These are phyloP conservation scores for Emydura subglobosa DNA, from an alignment of 2,113 vertebrate species.

Conservation along the genomic window DNA sequence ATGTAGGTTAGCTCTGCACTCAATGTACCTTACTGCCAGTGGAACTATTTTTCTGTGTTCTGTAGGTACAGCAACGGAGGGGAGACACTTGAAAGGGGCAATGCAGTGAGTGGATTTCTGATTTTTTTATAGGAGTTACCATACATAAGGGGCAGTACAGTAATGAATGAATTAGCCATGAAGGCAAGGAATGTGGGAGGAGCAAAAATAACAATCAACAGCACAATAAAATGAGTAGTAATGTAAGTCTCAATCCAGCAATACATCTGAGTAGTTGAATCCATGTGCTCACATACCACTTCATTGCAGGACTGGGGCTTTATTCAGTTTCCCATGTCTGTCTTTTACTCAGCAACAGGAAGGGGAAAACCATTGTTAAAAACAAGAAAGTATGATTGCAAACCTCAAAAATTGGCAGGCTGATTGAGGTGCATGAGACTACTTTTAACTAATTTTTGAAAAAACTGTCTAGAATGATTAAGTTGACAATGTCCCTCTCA, in stretches of 20 bases:
- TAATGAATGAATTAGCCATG: neutral
- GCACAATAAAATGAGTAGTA: neutral
- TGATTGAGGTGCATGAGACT: neutral
- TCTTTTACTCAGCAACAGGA: neutral
- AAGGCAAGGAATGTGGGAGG: neutral
- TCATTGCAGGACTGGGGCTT: neutral
- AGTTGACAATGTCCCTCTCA: neutral
- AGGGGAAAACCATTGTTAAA: neutral
- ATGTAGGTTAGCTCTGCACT: neutral
- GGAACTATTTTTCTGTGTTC: neutral
- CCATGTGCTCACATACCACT: rapidly evolving
- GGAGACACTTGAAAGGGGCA: neutral
- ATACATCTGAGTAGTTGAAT: neutral
- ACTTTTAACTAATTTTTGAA: neutral
- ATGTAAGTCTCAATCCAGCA: neutral
- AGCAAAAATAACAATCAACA: neutral
- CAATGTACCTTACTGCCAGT: neutral
- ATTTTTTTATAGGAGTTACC: neutral
- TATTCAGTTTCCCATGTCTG: neutral
- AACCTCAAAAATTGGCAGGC: neutral
- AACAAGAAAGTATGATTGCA: neutral
- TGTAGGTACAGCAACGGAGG: neutral
- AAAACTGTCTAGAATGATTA: neutral
- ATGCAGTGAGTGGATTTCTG: neutral
- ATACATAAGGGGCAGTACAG: neutral